Percentiles rank a stretch among this genome's conserved stretches.
These are phyloP conservation scores for Liparis tanakae DNA, from an alignment of 2,797 vertebrate genomes.

Conservation along the genomic window DNA sequence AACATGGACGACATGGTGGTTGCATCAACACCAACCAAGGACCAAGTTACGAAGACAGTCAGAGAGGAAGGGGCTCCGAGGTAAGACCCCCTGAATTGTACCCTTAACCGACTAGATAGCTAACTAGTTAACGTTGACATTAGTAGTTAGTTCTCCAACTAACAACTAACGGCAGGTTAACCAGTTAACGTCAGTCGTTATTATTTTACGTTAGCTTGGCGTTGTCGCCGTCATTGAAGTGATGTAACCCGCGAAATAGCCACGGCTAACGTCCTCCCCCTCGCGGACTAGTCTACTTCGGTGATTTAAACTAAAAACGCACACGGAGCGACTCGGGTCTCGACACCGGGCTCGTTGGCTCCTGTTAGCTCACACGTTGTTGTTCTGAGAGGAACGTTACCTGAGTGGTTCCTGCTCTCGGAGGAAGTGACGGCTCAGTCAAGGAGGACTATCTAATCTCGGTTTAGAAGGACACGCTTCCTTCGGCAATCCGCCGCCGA, in stretches of 20 bases:
- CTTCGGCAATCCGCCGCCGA: background rate
- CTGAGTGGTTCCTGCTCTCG: conserved; percentile 55
- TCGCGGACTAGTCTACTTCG: background rate
- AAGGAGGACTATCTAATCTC: conserved; percentile 21
- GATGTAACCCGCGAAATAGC: background rate
- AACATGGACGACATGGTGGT: background rate
- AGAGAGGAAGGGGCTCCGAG: too few relatives aligned
- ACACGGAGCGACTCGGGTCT: background rate
- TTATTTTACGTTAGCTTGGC: background rate
- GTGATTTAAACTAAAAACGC: background rate
- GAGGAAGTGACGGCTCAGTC: conserved; percentile 26
- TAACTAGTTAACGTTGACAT: background rate
- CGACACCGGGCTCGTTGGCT: conserved; percentile 11
- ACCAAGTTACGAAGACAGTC: too few relatives aligned
- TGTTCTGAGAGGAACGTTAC: conserved; percentile 40
- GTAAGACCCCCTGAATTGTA: background rate
- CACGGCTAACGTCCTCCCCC: too few relatives aligned
- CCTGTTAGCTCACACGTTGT: conserved; percentile 15
- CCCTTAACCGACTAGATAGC: too few relatives aligned
- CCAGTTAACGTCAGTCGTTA: background rate
- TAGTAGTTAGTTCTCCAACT: background rate
- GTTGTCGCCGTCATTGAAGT: background rate
- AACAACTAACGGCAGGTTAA: background rate
- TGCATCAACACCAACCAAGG: accelerated
- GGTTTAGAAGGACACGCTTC: background rate